Evolutionary conservation across 2,888 invertebrate genomes (phyloP).

Genomic region (Lithophane leautieri): DNA sequence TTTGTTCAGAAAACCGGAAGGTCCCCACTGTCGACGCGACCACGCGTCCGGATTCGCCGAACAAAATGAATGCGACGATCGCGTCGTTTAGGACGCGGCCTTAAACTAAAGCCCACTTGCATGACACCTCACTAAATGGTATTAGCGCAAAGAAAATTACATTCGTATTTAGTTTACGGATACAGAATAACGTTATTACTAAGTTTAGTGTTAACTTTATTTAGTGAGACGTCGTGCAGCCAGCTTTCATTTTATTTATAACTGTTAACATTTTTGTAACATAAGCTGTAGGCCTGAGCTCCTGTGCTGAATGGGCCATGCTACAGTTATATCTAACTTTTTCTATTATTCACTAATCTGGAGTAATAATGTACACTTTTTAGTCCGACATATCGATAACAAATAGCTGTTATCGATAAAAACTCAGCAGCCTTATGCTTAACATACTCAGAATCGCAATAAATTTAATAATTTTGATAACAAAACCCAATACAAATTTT

Average conservation of each 20-base stretch:
- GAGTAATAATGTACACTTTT: background rate
- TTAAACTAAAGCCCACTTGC: background rate
- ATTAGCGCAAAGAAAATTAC: background rate
- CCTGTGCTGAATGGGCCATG: constrained; percentile 40
- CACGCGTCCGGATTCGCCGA: background rate
- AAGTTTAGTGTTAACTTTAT: background rate
- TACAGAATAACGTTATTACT: background rate
- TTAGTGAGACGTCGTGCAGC: constrained; percentile 1
- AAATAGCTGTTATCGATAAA: background rate
- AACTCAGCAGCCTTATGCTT: background rate
- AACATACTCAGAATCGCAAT: background rate
- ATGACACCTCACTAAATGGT: background rate
- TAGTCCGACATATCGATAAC: background rate
- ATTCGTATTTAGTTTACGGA: background rate
- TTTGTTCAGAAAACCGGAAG: background rate
- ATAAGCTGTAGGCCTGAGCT: constrained; percentile 43
- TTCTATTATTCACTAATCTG: background rate
- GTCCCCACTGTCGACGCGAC: background rate
- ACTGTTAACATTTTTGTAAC: constrained; percentile 24
- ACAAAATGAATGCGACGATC: background rate
- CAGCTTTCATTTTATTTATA: background rate
- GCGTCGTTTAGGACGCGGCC: background rate
- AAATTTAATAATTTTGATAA: background rate
- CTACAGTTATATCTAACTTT: background rate
- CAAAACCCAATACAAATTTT: background rate